Base-by-base conservation (phyloP, 2,113 vertebrate species). In the Pituophis catenifer region DNA sequence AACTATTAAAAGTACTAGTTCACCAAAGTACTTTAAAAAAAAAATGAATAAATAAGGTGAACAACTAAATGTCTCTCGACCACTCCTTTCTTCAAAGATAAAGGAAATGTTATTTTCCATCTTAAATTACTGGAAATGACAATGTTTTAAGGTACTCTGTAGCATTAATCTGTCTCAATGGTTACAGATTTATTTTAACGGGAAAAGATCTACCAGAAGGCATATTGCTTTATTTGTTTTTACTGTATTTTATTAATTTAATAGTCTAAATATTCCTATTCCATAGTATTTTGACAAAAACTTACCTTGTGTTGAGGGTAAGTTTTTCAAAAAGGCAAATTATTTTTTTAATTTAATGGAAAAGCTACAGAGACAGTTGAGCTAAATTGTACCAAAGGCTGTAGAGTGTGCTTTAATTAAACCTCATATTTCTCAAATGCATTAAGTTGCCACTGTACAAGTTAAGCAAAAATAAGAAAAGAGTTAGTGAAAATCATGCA, bases 401-500 rank as follows among this genome's bases (percentile, higher is more conserved):
- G 93, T 92, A 95, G 96, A 97, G 97, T 97, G 97, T 93, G 97
- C 97, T 96, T 97, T 96, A 95, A 96, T 96, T 94, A 97, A 96
- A 96, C 96, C 95, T 97, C 96, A 48, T 96, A 95, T 93, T 97
- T 96, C 95, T 96, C 97, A 97, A 97, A 96, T 91, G 97, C 97
- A 93, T 96, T 97, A 95, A 96, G 96, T 96, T 94, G 97, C 96
- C 98, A 96, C 97, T 97, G 97, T 98, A 98, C 97, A 98, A 97
- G 96, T 97, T 97, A 98, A 98, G 97, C 97, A 94, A 97, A 97
- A 96, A 95, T 94, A 95, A 97, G 96, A 95, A 95, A 94, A 97
- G 90, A 97, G 96, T 96, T 97, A 95, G 97, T 96, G 97, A 96
- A 97, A 98, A 97, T 97, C 98, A 99, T 99, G 98, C 99, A 99